Base-by-base conservation (phyloP, 1,140 invertebrate genomes). In the Solenopsis invicta region DNA sequence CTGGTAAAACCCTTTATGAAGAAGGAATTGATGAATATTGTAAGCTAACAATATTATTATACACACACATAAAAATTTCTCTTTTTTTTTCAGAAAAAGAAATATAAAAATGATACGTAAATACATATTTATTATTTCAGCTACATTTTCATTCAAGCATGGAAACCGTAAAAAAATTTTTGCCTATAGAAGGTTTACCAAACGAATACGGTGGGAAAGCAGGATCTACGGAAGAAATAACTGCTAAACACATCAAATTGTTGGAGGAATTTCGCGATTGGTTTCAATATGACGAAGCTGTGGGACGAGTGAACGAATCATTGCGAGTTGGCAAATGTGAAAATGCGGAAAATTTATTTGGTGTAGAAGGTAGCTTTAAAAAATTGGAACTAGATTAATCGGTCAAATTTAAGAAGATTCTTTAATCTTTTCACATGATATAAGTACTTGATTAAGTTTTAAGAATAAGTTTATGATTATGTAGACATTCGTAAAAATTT, bases 1-100 rank as follows among this genome's bases (percentile, higher is more conserved):
- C 88, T 98, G 84, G 95, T 97, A 93, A 97, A 95, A 86, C 97
- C 97, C 0, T 97, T 97, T 77, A 96, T 97, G 95, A 97, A 97
- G 89, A 97, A 97, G 85, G 96, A 97, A 66, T 92, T 97, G 1
- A 90, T 96, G 18, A 96, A 96, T 54, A 95, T 97, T 87, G 94
- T 97, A 85, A 89, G 81, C 59, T 10, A 41, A 16, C 48, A 4
- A 34, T 8, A 10, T 61, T 61, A 21, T 76, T 61, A 61, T 61
- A 41, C 21, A n/a, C 21, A n/a, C 10, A 66, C 16, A 4, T 4
- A 37, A 37, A 10, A 37, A 5, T 56, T 18, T 34, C 8, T 48
- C 41, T 45, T 76, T 0, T 29, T 29, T 18, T 56, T 21, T 71
- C 16, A 52, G 0, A 71, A 52, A 52, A 5, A 21, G 56, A 74